phyloP scores from a whole-genome alignment of 1,140 invertebrate species.

The Tribolium castaneum region DNA sequence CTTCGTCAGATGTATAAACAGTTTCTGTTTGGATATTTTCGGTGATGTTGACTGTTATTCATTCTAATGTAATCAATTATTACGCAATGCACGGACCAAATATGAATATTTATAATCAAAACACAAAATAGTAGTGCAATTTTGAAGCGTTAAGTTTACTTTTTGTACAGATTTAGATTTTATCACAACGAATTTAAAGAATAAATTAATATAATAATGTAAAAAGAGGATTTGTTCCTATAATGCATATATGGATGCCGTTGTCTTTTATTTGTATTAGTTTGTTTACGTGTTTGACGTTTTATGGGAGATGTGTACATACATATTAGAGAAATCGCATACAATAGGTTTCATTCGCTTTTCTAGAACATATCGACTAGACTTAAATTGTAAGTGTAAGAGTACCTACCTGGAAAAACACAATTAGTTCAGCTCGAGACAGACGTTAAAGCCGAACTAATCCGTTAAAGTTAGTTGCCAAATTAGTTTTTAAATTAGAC shows the following conservation, averaged over 20 bases:
- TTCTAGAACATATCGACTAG: slow-evolving; percentile 30
- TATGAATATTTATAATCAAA: slow-evolving; percentile 44
- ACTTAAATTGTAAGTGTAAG: slow-evolving; percentile 26
- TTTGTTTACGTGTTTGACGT: slow-evolving; percentile 19
- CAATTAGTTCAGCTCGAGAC: slow-evolving; percentile 6
- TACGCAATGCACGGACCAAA: slow-evolving; percentile 42
- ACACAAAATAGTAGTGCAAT: slow-evolving; percentile 29
- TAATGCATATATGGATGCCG: neutral
- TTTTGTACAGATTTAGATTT: slow-evolving; percentile 43
- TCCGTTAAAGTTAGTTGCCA: slow-evolving; percentile 22
- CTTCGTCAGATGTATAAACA: neutral
- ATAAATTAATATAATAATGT: slow-evolving; percentile 29
- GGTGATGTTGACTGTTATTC: neutral
- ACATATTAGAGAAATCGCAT: slow-evolving; percentile 25
- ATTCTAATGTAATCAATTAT: slow-evolving; percentile 37
- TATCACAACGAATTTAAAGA: slow-evolving; percentile 40
- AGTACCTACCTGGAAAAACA: neutral
- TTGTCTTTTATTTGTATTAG: slow-evolving; percentile 21
- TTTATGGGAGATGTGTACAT: slow-evolving; percentile 20
- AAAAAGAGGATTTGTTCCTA: slow-evolving; percentile 28
- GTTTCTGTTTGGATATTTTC: neutral
- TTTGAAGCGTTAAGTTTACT: slow-evolving; percentile 33
- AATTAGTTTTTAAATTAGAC: slow-evolving; percentile 29
- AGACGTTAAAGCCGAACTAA: neutral
- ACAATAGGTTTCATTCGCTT: slow-evolving; percentile 15